Conservation (phyloP, 2,888 invertebrate species). For the Leucophenga maculata region DNA sequence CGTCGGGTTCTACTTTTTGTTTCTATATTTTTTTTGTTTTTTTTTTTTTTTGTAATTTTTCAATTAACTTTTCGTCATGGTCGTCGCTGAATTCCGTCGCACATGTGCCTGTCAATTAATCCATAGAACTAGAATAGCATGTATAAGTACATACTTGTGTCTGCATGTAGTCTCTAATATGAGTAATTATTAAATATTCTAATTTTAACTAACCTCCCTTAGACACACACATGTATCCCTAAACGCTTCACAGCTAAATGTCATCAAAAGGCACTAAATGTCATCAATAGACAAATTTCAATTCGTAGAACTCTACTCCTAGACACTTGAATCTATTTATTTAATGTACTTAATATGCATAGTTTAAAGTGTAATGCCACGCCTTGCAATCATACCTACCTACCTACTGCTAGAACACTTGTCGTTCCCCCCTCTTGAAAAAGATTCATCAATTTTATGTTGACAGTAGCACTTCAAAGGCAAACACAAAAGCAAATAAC, state of each 20-base stretch:
- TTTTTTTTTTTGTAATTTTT: constrained; percentile 5
- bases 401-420: too few relatives aligned
- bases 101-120: constrained; percentile 15
- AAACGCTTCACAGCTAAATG: background rate
- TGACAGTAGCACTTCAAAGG: constrained; percentile 35
- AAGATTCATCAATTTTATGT: constrained; percentile 1
- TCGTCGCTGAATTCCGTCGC: background rate
- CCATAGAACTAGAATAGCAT: too few relatives aligned
- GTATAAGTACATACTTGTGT: too few relatives aligned
- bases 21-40: too few relatives aligned
- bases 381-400: too few relatives aligned
- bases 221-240: constrained; percentile 4
- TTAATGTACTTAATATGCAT: background rate
- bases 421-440: background rate
- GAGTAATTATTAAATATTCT: background rate
- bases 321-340: background rate
- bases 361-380: too few relatives aligned
- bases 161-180: background rate
- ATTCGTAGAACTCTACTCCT: background rate
- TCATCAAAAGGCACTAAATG: background rate
- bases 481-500: constrained; percentile 23
- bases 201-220: background rate
- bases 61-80: constrained; percentile 11
- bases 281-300: background rate
- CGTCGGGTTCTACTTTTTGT: background rate